Percentiles rank a stretch among this genome's conserved stretches.
These are phyloP conservation scores for Mythimna ferrago DNA, from an alignment of 2,888 invertebrate genomes.

Conservation along the genomic window DNA sequence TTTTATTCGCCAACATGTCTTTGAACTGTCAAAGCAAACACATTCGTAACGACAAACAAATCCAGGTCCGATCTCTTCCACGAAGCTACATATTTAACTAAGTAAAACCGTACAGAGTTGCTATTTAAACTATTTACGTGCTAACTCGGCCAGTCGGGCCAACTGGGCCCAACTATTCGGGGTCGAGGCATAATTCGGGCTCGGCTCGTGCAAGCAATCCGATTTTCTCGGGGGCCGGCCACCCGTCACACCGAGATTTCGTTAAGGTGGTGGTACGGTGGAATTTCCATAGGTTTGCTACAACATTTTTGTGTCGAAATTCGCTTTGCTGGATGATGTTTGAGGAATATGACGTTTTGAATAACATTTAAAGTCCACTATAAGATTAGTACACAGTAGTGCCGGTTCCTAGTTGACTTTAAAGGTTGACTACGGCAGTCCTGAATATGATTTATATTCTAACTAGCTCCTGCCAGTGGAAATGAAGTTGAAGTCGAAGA, in stretches of 20 bases:
- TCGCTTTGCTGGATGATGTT: conserved; percentile 10
- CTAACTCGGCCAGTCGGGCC: conserved; percentile 48
- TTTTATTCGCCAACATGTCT: neutral
- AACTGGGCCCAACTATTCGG: conserved; percentile 57
- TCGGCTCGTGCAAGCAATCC: conserved; percentile 62
- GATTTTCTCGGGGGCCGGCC: conserved; percentile 67
- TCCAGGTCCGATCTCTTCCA: conserved; percentile 21
- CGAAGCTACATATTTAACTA: conserved; percentile 41
- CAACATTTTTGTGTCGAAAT: conserved; percentile 26
- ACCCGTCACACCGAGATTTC: conserved; percentile 64
- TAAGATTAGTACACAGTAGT: neutral
- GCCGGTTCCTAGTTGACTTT: neutral
- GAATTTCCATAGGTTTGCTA: conserved; percentile 39
- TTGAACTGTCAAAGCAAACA: neutral
- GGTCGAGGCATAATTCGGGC: conserved; percentile 59
- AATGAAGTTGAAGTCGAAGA: no score
- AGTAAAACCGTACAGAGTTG: conserved; percentile 44
- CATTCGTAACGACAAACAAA: conserved; percentile 20
- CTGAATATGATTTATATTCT: neutral
- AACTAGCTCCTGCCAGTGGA: no score
- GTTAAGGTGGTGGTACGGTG: conserved; percentile 60
- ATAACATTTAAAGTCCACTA: neutral
- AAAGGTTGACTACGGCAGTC: neutral
- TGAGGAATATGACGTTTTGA: neutral
- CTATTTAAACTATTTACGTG: conserved; percentile 66